Percentiles rank a stretch among this genome's conserved stretches.
Evolutionary conservation across 2,888 invertebrate genomes (phyloP).

Genomic region (Eremobia ochroleuca): DNA sequence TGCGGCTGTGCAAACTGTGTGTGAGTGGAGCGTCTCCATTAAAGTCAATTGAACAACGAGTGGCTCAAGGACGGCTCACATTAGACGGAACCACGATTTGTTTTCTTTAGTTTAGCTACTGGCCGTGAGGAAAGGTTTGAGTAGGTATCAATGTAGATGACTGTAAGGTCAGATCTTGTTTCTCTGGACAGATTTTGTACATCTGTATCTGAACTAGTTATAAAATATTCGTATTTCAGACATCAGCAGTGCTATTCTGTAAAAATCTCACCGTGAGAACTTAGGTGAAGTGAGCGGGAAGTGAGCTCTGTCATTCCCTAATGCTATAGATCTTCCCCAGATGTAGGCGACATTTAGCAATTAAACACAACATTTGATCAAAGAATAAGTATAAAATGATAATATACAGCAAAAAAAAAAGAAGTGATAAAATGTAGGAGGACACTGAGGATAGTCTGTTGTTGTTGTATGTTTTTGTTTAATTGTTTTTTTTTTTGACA

Average conservation of each 20-base stretch:
- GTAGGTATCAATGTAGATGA: not conserved
- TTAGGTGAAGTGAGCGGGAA: no score
- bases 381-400: no score
- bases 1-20: constrained; percentile 57
- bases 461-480: not conserved
- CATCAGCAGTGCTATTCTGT: no score
- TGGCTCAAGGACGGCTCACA: constrained; percentile 69
- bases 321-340: no score
- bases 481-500: not conserved
- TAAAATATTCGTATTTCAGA: not conserved
- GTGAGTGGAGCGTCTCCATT: constrained; percentile 77
- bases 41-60: constrained; percentile 84
- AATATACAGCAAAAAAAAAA: no score
- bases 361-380: no score
- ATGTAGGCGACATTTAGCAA: no score
- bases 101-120: constrained; percentile 5
- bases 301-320: no score
- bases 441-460: no score
- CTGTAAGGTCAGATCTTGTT: not conserved
- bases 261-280: no score
- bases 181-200: not conserved
- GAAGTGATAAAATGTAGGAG: no score
- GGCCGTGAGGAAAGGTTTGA: not conserved
- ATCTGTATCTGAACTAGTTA: not conserved
- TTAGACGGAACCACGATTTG: constrained; percentile 44